Evolutionary conservation across 2,113 vertebrate genomes (phyloP), one percentile per base, ranked within the genome.

Genomic region (Mus spicilegus): DNA sequence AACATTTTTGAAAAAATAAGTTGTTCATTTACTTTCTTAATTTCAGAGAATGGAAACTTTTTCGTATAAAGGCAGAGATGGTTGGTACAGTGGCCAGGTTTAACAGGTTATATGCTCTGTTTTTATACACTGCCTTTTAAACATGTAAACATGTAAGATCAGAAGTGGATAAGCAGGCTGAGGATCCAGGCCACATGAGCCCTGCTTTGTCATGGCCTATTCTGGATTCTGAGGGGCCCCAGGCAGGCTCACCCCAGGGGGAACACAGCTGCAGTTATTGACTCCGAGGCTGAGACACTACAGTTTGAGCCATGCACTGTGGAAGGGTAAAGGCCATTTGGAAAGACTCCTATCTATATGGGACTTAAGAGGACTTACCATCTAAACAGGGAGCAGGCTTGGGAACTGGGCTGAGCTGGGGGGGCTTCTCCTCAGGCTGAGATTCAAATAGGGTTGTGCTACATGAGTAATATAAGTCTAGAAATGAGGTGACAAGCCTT

Each of bases 101-200:
- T 89, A 84, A 28, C 28, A 77, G 28, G 9, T 89, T 75, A 70
- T 8, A 91, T 75, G 54, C 39, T 90, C 61, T 42, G 46, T 7
- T 65, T 87, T 9, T 24, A 91, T 24, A 70, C 61, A 85, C 49
- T 94, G 16, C 91, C 7, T 7, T 92, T 70, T 70, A 80, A 70
- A 89, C 92, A 88, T 11, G 5, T 70, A 85, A 70, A 89, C 92
- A 87, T 10, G 5, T 91, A 82, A 93, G 39, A 36, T 12, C 69
- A 69, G 39, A 56, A 73, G 24, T 24, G 16, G 49, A 58, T 5
- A 93, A 89, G 76, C 61, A 90, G 80, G 9, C 13, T 54, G 20
- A 20, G 36, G 73, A 58, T 7, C 9, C 81, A 92, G 87, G 87
- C 20, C 14, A 54, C 5, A 6, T 19, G 82, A 80, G 51, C 61